A percentile compares a stretch with the other conserved stretches of the same genome.
phyloP scores from a whole-genome alignment of 2,888 invertebrate species.

The Apodemia zela region DNA sequence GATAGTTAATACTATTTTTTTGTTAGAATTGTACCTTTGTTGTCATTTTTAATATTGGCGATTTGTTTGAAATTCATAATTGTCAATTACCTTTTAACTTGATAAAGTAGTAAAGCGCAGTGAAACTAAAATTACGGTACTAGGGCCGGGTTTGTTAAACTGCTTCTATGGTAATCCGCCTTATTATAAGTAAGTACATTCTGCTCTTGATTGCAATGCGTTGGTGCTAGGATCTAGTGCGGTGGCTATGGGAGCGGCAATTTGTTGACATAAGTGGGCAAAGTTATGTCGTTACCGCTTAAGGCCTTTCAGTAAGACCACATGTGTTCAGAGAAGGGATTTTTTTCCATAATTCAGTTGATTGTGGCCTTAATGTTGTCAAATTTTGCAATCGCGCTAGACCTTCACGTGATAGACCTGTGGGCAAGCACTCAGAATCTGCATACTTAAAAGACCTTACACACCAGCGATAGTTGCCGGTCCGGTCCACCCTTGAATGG shows the following conservation, averaged over 20 bases:
- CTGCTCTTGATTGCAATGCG: not conserved
- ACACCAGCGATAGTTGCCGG: not conserved
- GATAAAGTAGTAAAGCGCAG: slow-evolving; percentile 5
- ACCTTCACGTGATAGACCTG: not conserved
- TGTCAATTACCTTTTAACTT: slow-evolving; percentile 12
- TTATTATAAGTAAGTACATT: slow-evolving; percentile 9
- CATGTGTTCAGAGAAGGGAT: not conserved
- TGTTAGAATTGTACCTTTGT: not conserved
- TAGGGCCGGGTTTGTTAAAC: not conserved
- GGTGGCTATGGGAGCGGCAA: not conserved
- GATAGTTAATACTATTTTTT: slow-evolving; percentile 3
- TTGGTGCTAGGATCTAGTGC: slow-evolving; percentile 4
- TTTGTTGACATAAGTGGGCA: not conserved
- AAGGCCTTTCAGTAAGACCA: not conserved
- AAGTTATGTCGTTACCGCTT: not conserved
- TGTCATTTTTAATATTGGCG: not conserved
- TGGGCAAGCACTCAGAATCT: not conserved
- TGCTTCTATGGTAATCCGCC: not conserved
- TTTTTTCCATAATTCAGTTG: not conserved
- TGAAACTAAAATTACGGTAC: not conserved
- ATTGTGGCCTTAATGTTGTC: not conserved
- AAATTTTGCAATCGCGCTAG: not conserved
- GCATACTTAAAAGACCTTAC: not conserved
- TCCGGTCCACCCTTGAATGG: no score
- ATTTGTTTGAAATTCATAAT: not conserved